Conservation (phyloP, 2,888 invertebrate species). For the Folsomia manolachei region DNA sequence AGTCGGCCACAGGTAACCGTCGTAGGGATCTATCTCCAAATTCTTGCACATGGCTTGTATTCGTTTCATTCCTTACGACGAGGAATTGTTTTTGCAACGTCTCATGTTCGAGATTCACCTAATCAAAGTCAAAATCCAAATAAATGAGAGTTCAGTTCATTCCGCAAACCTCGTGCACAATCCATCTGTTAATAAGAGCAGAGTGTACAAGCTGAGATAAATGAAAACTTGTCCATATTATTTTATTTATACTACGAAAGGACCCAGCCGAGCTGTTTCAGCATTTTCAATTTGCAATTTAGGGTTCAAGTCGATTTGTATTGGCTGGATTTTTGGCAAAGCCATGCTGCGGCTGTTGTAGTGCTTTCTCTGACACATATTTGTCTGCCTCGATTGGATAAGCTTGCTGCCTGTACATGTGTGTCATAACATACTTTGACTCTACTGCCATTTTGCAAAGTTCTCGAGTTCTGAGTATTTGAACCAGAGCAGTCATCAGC, state of each 20-base stretch:
- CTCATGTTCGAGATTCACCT: constrained; percentile 58
- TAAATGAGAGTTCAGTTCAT: neutral
- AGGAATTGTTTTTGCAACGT: constrained; percentile 59
- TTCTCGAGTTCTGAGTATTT: neutral
- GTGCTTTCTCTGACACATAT: neutral
- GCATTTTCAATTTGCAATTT: neutral
- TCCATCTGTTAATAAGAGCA: neutral
- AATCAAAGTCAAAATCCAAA: constrained; percentile 2
- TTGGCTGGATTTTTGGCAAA: neutral
- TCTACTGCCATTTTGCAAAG: neutral
- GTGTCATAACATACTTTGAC: neutral
- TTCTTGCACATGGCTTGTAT: constrained; percentile 61
- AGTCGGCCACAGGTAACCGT: constrained; percentile 51
- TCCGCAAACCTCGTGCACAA: too few species aligned
- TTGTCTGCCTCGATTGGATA: neutral
- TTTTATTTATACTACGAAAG: too few species aligned
- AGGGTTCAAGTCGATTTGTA: neutral
- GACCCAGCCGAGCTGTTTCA: too few species aligned
- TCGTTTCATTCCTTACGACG: constrained; percentile 59
- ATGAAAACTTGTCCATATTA: too few species aligned
- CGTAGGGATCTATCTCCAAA: constrained; percentile 58
- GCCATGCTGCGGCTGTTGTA: too few species aligned
- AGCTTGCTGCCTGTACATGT: neutral
- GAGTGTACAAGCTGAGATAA: too few species aligned
- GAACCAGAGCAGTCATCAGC: neutral